phyloP scores from a whole-genome alignment of 2,797 vertebrate genomes.

The Leucoraja ocellata region DNA sequence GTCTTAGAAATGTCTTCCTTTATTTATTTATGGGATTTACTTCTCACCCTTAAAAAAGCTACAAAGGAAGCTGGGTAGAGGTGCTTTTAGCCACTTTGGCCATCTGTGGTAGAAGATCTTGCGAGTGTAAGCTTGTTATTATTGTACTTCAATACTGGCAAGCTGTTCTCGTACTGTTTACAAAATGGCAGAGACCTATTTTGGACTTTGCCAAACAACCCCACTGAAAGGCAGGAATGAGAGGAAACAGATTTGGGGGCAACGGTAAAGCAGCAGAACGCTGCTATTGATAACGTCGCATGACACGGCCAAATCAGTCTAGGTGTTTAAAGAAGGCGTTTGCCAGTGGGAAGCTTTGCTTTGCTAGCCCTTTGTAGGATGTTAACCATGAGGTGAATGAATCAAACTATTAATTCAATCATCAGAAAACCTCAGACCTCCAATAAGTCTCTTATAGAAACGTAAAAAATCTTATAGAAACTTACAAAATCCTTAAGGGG shows the following conservation, averaged over 20 bases:
- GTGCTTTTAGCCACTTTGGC: neutral
- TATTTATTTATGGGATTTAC: conserved; percentile 31
- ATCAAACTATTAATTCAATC: conserved; percentile 53
- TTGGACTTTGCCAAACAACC: conserved; percentile 24
- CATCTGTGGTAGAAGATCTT: neutral
- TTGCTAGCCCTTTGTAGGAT: conserved; percentile 47
- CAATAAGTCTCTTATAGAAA: neutral
- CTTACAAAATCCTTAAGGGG: too few species aligned
- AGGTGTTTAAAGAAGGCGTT: conserved; percentile 45
- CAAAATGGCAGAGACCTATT: neutral
- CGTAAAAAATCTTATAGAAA: too few species aligned
- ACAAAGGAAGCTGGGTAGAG: neutral
- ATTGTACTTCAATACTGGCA: conserved; percentile 17
- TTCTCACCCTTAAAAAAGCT: conserved; percentile 1
- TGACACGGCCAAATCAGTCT: conserved; percentile 44
- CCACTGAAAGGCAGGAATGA: neutral
- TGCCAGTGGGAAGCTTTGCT: conserved; percentile 47
- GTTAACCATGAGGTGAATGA: conserved; percentile 45
- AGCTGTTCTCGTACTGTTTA: conserved; percentile 12
- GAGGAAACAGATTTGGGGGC: conserved; percentile 23
- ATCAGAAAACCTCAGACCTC: conserved; percentile 56
- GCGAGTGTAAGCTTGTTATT: neutral
- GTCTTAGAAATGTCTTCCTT: conserved; percentile 5
- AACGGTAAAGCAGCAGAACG: conserved; percentile 34
- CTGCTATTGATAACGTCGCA: conserved; percentile 7